Base-by-base conservation (phyloP, 2,888 invertebrate species). In the Agonopterix arenella region DNA sequence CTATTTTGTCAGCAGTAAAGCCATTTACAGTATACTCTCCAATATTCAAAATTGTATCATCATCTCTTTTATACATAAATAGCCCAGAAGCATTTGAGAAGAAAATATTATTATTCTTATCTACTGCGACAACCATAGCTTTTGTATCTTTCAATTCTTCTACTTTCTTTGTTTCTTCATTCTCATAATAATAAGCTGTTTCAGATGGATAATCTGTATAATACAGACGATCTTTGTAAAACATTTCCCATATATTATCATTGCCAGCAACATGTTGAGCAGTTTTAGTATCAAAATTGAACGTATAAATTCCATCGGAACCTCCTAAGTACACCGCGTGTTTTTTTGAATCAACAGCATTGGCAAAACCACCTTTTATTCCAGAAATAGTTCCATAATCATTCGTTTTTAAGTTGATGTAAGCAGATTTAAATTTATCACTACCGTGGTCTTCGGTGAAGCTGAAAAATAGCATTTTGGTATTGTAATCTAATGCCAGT, bases 171-270 rank as follows among this genome's bases (percentile, higher is more conserved):
- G 64, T 44, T 13, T 46, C 36, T 2, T 58, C 55, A 4, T 69
- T 48, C 51, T 66, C 68, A 47, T 61, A 70, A 2, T 61, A 37
- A 44, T 58, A 74, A 0, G 62, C 68, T 48, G 52, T 54, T 52
- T 76, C 73, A 0, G 66, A 52, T 0, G 75, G 72, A 43, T 74
- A 81, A 0, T 66, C 70, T 1, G 80, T 73, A 52, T 74, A 84
- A 57, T 80, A 85, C 0, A 85, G 52, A n/a, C 67, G 64, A 16
- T 78, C 67, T 48, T 74, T 76, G 50, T 62, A 78, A 49, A 82
- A 84, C 62, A 86, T 60, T 60, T 86, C 84, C 85, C 85, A 86
- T 44, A 84, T 69, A 45, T 68, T 83, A 4, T 59, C 54, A 0
- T 64, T 70, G 0, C 68, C 56, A n/a, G 58, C 44, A 4, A 73